Base-by-base conservation (phyloP, 2,113 vertebrate species). In the Eubucco bourcierii region DNA sequence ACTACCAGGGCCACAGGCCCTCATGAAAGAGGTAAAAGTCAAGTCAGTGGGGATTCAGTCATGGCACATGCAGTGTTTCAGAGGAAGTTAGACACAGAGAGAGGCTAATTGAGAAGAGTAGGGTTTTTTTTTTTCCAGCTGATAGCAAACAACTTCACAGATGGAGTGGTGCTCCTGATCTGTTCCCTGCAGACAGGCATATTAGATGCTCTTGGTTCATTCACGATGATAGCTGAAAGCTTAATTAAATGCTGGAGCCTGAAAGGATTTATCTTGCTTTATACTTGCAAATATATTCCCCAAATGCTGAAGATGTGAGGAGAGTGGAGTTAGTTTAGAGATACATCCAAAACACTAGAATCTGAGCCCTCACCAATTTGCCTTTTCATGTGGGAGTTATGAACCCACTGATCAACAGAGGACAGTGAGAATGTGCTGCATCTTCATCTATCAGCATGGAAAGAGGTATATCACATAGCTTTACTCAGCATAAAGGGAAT, bases 171-270 rank as follows among this genome's bases (percentile, higher is more conserved):
- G 63, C 52, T 88, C 90, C 24, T 97, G 83, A 85, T 96, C 77
- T 95, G 73, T 86, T 96, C 78, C 90, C 84, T 68, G 86, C 93
- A 91, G 95, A 94, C 87, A 91, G 8, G 31, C 90, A 53, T 95
- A 87, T 93, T 95, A 77, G 86, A 94, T 90, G 61, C 41, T 94
- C 70, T 91, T 60, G 7, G 61, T 96, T 96, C 94, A 96, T 95
- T 96, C 96, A 96, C 87, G 93, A 82, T 96, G 85, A 75, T 87
- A 95, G 58, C 93, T 79, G 93, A 95, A 95, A 95, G 96, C 94
- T 96, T 95, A 95, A 67, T 95, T 97, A 96, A 95, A 96, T 94
- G 64, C 85, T 95, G 67, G 84, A 96, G 91, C 89, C 34, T 93
- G 94, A 94, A 96, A 85, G 81, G 87, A 91, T 96, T 94, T 94